Percentiles rank a stretch among this genome's conserved stretches.
Evolutionary conservation across 2,797 vertebrate genomes (phyloP).

Genomic region (Cercopithecus diana): DNA sequence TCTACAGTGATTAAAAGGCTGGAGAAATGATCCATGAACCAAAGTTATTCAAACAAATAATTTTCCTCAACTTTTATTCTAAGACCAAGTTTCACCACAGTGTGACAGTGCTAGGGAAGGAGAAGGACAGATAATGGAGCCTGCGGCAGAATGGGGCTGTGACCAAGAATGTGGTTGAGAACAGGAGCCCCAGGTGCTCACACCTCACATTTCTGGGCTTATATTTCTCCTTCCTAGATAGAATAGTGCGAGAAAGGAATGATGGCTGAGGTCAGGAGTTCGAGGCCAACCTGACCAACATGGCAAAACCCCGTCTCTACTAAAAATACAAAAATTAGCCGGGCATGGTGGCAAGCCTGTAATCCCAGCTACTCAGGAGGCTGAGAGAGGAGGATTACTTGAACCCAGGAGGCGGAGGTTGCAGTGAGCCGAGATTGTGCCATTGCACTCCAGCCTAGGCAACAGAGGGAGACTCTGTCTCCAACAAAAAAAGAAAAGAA

Average conservation of each 20-base stretch:
- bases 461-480: neutral
- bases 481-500: too few relatives aligned
- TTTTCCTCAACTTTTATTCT: neutral
- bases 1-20: neutral
- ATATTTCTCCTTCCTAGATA: neutral
- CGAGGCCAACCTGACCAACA: neutral
- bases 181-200: rapidly evolving
- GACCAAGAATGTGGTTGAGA: too few relatives aligned
- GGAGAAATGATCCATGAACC: neutral
- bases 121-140: rapidly evolving
- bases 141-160: rapidly evolving
- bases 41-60: neutral
- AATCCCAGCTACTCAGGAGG: neutral
- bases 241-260: neutral
- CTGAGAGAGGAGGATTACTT: too few relatives aligned
- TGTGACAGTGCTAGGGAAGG: neutral
- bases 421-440: neutral
- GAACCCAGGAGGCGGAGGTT: neutral
- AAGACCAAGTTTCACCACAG: neutral
- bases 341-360: rapidly evolving
- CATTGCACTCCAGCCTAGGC: neutral
- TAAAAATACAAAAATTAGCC: neutral
- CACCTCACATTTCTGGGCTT: neutral
- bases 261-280: neutral
- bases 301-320: neutral